Base-by-base conservation (phyloP, 1,140 invertebrate species). In the Drosophila sp. region DNA sequence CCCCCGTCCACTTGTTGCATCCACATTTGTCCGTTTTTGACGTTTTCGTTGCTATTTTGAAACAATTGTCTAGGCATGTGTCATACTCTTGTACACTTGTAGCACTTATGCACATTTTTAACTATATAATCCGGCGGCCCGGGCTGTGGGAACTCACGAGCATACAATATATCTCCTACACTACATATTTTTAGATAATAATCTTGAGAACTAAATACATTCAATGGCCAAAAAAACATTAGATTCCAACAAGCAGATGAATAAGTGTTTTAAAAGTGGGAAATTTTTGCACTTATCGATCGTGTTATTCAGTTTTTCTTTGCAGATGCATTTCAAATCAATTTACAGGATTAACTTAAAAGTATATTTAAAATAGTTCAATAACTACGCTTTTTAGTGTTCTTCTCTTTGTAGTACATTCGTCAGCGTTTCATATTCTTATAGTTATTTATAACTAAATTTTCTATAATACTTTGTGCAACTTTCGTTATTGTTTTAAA, bases 1-100 rank as follows among this genome's bases (percentile, higher is more conserved):
- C 6, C 16, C 4, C 14, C 50, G 8, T 4, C 16, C 34, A 5
- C 0, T 16, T 9, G 16, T 40, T 40, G 16, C 36, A 38, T 27
- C 18, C 11, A 1, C 16, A 16, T 6, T 36, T 34, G n/a, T n/a
- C 32, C 29, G 36, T 54, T 25, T 67, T 67, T 67, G 70, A 72
- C 63, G 70, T 72, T 46, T 67, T 29, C n/a, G 14, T 53, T 54
- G 63, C 54, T 72, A 61, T 72, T 67, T 54, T 58, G 45, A 58
- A 59, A 51, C 62, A 72, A 72, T 72, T 66, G 70, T 72, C 53
- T 58, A 7, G 53, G 54, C 64, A 54, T 72, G 63, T 72, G 63
- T 72, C 70, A 72, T 67, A 59, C 43, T 25, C 18, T 8, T 16
- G 11, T 54, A 9, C 51, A 16, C 8, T 21, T 43, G 29, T 29